Conservation (phyloP, 2,113 vertebrate genomes). For the Protobothrops flavoviridis region DNA sequence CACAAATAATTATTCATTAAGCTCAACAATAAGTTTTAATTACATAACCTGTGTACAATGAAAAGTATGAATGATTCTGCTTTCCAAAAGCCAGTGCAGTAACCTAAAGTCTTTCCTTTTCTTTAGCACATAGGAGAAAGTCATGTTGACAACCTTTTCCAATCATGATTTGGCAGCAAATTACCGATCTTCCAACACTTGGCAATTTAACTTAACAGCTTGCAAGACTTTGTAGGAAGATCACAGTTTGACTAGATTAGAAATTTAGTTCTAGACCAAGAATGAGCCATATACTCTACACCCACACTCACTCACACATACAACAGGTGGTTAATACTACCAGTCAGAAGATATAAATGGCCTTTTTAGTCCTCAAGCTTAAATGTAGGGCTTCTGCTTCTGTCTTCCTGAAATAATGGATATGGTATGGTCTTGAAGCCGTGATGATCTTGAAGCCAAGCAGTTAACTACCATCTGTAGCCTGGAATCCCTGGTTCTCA, state of each 20-base stretch:
- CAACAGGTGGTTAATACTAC: neutral
- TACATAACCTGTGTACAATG: neutral
- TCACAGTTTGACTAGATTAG: neutral
- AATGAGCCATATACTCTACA: neutral
- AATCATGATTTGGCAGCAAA: neutral
- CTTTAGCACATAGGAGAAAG: neutral
- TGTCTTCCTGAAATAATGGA: neutral
- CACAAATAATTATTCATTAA: neutral
- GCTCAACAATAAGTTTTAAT: conserved; percentile 1
- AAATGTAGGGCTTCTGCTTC: neutral
- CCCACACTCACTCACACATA: neutral
- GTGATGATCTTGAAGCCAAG: neutral
- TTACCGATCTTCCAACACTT: neutral
- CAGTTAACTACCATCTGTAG: neutral
- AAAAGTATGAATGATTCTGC: neutral
- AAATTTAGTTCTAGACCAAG: neutral
- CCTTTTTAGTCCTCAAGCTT: neutral
- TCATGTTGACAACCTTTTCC: neutral
- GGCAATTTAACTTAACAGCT: neutral
- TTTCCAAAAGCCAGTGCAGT: neutral
- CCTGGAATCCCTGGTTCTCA: neutral
- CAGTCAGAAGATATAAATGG: neutral
- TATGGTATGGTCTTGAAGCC: neutral
- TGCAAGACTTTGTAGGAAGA: neutral
- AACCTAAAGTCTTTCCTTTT: neutral